These are phyloP conservation scores for Platycheirus albimanus DNA, from an alignment of 2,888 invertebrate genomes.

Conservation along the genomic window DNA sequence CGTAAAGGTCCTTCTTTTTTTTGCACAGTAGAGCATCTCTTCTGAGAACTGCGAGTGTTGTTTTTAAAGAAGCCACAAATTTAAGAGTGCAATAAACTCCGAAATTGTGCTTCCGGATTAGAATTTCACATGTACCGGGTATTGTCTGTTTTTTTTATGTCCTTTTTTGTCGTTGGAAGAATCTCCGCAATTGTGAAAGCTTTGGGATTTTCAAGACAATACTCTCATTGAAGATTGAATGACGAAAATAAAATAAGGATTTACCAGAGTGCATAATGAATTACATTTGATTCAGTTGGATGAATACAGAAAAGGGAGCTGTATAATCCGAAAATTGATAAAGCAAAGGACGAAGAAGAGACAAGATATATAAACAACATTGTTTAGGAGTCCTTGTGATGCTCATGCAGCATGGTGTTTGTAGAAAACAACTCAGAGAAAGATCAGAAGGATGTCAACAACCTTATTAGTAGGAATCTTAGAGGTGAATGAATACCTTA, in stretches of 20 bases:
- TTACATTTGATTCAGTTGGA: slow-evolving; percentile 54
- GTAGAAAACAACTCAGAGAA: neutral
- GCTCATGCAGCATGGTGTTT: too few species aligned
- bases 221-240: slow-evolving; percentile 44
- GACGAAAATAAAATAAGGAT: slow-evolving; percentile 58
- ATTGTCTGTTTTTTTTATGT: slow-evolving; percentile 45
- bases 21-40: slow-evolving; percentile 34
- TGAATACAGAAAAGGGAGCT: slow-evolving; percentile 19
- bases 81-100: slow-evolving; percentile 63
- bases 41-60: too few species aligned
- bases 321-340: slow-evolving; percentile 9
- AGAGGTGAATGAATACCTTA: neutral
- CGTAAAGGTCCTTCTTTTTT: too few species aligned
- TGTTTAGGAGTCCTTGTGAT: slow-evolving; percentile 14
- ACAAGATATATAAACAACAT: neutral
- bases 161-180: slow-evolving; percentile 6
- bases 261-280: slow-evolving; percentile 41
- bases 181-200: slow-evolving; percentile 14
- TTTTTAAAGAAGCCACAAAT: slow-evolving; percentile 1
- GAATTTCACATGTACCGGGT: slow-evolving; percentile 45
- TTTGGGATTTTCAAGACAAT: slow-evolving; percentile 39
- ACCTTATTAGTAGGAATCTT: slow-evolving; percentile 33
- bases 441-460: slow-evolving; percentile 37
- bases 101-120: slow-evolving; percentile 57
- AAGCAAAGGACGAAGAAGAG: neutral